phyloP scores from a whole-genome alignment of 2,113 vertebrate species.

The Odocoileus hemionus region DNA sequence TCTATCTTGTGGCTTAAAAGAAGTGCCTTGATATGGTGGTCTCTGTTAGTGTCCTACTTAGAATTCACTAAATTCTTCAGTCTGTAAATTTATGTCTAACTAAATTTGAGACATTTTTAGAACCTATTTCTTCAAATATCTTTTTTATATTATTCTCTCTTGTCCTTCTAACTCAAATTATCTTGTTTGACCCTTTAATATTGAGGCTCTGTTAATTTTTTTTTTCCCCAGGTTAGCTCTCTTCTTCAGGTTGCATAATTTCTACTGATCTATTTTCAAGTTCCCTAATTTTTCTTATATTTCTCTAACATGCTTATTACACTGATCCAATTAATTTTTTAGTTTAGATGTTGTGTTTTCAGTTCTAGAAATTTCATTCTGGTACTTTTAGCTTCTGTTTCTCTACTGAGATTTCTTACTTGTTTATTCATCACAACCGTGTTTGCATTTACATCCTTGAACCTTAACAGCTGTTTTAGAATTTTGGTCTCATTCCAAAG shows the following conservation, averaged over 20 bases:
- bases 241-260: neutral
- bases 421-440: neutral
- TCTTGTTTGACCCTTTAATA: neutral
- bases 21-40: neutral
- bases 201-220: neutral
- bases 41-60: neutral
- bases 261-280: neutral
- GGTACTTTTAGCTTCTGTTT: neutral
- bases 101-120: neutral
- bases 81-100: neutral
- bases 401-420: neutral
- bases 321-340: neutral
- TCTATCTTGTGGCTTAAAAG: neutral
- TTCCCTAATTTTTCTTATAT: neutral
- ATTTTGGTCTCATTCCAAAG: neutral
- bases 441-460: neutral
- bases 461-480: neutral
- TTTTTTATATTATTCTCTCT: neutral
- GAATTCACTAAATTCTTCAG: neutral
- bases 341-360: neutral
- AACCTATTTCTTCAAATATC: neutral
- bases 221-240: neutral
- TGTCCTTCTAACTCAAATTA: neutral
- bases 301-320: neutral
- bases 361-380: neutral